Percentiles rank a stretch among this genome's conserved stretches.
Conservation (phyloP, 2,797 vertebrate genomes). For the Chloroceryle inda region DNA sequence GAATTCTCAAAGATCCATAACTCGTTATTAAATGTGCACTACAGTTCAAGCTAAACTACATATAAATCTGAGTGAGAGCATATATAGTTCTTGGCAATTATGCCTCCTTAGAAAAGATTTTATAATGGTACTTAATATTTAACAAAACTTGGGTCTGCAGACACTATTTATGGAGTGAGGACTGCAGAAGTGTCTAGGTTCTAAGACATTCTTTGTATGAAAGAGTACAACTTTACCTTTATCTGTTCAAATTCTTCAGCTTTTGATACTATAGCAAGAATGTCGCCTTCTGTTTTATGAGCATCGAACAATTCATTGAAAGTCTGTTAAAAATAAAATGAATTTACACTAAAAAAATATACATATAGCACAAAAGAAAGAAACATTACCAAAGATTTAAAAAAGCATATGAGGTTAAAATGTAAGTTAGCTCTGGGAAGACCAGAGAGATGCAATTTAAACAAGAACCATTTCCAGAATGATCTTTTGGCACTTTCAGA, state of each 20-base stretch:
- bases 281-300: slow-evolving; percentile 94
- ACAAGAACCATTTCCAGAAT: not conserved
- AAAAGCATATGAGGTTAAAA: not conserved
- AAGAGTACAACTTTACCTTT: slow-evolving; percentile 86
- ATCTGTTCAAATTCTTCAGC: slow-evolving; percentile 99
- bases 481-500: not conserved
- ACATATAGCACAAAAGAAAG: not conserved
- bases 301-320: slow-evolving; percentile 96
- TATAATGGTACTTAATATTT: not conserved
- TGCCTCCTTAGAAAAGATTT: not conserved
- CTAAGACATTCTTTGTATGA: not conserved
- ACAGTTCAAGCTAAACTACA: not conserved
- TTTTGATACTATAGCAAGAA: slow-evolving; percentile 95
- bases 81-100: not conserved
- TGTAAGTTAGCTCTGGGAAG: not conserved
- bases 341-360: not conserved
- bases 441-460: not conserved
- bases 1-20: not conserved
- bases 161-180: not conserved
- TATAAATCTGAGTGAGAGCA: not conserved
- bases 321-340: slow-evolving; percentile 83
- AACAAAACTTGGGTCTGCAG: not conserved
- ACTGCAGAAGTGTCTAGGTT: not conserved
- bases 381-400: not conserved
- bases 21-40: not conserved